phyloP scores from a whole-genome alignment of 2,797 vertebrate genomes.

The Selene dorsalis region DNA sequence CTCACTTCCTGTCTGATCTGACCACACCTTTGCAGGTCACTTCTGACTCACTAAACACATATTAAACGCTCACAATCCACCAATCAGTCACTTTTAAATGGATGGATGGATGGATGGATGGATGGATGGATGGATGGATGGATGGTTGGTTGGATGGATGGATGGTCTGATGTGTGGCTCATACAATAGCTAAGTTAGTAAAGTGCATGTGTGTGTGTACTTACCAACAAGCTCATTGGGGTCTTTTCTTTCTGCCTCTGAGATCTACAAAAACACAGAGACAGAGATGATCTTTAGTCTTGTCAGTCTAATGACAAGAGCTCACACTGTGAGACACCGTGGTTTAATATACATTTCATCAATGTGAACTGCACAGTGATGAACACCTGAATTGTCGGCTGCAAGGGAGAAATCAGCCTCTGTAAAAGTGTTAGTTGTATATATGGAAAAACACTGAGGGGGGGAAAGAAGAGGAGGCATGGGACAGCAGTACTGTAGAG shows the following conservation, averaged over 20 bases:
- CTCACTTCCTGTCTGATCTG: slow-evolving; percentile 69
- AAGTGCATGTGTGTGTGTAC: slow-evolving; percentile 57
- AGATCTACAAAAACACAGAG: slow-evolving; percentile 75
- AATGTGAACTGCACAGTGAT: not conserved
- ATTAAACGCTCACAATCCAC: slow-evolving; percentile 10
- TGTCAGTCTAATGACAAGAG: too few relatives aligned
- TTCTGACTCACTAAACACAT: slow-evolving; percentile 60
- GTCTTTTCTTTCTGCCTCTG: slow-evolving; percentile 90
- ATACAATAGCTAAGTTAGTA: not conserved
- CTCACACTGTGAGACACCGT: not conserved
- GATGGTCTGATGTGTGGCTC: slow-evolving; percentile 47
- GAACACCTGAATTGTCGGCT: not conserved
- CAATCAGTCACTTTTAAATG: slow-evolving; percentile 24
- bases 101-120: too few relatives aligned
- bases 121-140: too few relatives aligned
- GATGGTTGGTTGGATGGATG: too few relatives aligned
- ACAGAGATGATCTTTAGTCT: slow-evolving; percentile 29
- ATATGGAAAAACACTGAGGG: too few relatives aligned
- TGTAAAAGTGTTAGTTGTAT: too few relatives aligned
- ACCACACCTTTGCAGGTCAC: slow-evolving; percentile 51
- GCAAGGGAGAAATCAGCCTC: too few relatives aligned
- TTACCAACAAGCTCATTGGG: slow-evolving; percentile 97
- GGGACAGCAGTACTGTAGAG: too few relatives aligned
- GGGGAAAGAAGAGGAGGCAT: too few relatives aligned
- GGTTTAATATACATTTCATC: too few relatives aligned